These are phyloP conservation scores for Porites rus DNA, from an alignment of 92 coral and sea anemone species.

Conservation along the genomic window DNA sequence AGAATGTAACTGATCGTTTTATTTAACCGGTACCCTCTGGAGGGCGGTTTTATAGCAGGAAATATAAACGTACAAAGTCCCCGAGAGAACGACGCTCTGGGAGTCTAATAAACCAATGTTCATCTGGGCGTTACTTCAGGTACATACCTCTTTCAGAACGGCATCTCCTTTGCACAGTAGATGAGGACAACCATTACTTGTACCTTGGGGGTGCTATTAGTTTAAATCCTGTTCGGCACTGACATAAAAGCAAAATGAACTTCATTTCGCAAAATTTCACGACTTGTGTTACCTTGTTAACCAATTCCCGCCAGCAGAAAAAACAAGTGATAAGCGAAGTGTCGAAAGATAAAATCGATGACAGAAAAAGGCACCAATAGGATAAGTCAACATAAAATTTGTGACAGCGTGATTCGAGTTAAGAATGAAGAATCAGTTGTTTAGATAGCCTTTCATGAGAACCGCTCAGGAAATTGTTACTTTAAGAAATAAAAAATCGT, in stretches of 20 bases:
- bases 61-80: too few relatives aligned
- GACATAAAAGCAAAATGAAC: background rate
- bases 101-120: background rate
- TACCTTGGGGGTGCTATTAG: background rate
- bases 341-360: conserved; percentile 20
- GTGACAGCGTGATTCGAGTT: conserved; percentile 6
- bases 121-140: background rate
- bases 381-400: conserved; percentile 8
- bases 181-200: background rate
- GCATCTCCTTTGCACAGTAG: background rate
- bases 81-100: too few relatives aligned
- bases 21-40: too few relatives aligned
- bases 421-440: background rate
- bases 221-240: background rate
- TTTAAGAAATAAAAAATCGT: background rate
- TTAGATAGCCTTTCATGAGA: background rate
- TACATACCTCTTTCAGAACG: too few relatives aligned
- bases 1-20: too few relatives aligned
- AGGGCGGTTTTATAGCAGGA: too few relatives aligned
- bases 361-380: conserved; percentile 26
- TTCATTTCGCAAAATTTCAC: background rate
- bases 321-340: conserved; percentile 6
- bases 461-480: background rate
- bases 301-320: conserved; percentile 24
- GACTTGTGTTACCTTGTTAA: background rate